Evolutionary conservation across 2,797 vertebrate species (phyloP).

Genomic region (Amblyopsis hoosieri): DNA sequence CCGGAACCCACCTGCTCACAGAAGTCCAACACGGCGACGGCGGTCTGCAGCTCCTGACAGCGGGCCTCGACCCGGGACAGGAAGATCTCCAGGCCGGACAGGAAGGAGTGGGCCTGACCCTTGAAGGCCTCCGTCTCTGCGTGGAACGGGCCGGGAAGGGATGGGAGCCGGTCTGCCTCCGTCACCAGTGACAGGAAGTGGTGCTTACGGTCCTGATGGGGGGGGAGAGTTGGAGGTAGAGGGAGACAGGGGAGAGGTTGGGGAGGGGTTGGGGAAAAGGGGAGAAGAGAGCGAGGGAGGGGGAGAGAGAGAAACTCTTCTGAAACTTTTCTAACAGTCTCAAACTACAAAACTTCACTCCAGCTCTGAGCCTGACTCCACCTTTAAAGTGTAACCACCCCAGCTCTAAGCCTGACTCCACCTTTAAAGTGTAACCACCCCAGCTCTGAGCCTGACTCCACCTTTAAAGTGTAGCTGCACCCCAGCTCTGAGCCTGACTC

Average conservation of each 20-base stretch:
- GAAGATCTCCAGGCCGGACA: constrained; percentile 81
- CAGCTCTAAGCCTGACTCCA: no score
- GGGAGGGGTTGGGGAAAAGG: not conserved
- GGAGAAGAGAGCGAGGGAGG: constrained; percentile 1
- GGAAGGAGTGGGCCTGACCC: constrained; percentile 74
- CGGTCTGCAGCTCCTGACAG: constrained; percentile 80
- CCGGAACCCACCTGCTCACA: constrained; percentile 83
- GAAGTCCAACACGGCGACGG: constrained; percentile 80
- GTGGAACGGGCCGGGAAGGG: constrained; percentile 29
- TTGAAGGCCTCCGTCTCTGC: constrained; percentile 80
- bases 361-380: no score
- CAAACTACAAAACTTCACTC: no score
- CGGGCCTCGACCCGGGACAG: constrained; percentile 82
- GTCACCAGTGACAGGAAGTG: constrained; percentile 81
- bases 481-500: no score
- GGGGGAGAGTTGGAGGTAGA: not conserved
- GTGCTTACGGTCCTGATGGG: constrained; percentile 81
- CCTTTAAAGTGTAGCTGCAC: no score
- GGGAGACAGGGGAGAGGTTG: not conserved
- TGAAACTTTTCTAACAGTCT: no score
- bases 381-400: no score
- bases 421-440: no score
- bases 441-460: no score
- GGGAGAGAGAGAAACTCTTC: not conserved
- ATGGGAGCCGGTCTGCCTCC: constrained; percentile 79